phyloP scores from a whole-genome alignment of 2,888 invertebrate species.

The Rhingia rostrata region DNA sequence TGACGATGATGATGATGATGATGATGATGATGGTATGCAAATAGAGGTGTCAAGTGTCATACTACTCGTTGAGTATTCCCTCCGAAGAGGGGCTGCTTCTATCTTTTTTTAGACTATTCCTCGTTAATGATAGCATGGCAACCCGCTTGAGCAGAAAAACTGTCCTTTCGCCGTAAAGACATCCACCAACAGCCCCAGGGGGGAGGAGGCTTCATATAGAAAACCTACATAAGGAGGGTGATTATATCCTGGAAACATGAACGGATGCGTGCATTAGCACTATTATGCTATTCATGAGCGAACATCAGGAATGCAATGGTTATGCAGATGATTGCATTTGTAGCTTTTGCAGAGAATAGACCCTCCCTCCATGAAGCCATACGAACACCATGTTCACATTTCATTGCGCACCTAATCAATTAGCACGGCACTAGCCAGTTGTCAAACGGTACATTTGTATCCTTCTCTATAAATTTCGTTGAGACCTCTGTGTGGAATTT shows the following conservation, averaged over 20 bases:
- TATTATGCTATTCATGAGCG: too few relatives aligned
- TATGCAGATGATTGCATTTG: slow-evolving; percentile 24
- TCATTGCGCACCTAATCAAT: slow-evolving; percentile 41
- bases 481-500: too few relatives aligned
- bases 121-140: too few relatives aligned
- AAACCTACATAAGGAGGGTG: too few relatives aligned
- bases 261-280: too few relatives aligned
- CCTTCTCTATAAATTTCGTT: too few relatives aligned
- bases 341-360: slow-evolving; percentile 4
- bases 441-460: background rate
- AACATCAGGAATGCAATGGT: background rate
- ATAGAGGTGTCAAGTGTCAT: slow-evolving; percentile 48
- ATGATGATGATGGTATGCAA: slow-evolving; percentile 1
- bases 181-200: slow-evolving; percentile 16
- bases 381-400: slow-evolving; percentile 17
- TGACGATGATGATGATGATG: background rate
- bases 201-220: background rate
- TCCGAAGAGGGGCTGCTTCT: slow-evolving; percentile 23
- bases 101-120: too few relatives aligned
- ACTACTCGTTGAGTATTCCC: background rate
- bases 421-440: background rate
- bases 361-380: background rate
- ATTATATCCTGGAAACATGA: too few relatives aligned
- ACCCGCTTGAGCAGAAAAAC: background rate
- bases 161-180: slow-evolving; percentile 49